Evolutionary conservation across 2,113 vertebrate genomes (phyloP), one percentile per base, ranked within the genome.

Genomic region (Gila orcuttii): DNA sequence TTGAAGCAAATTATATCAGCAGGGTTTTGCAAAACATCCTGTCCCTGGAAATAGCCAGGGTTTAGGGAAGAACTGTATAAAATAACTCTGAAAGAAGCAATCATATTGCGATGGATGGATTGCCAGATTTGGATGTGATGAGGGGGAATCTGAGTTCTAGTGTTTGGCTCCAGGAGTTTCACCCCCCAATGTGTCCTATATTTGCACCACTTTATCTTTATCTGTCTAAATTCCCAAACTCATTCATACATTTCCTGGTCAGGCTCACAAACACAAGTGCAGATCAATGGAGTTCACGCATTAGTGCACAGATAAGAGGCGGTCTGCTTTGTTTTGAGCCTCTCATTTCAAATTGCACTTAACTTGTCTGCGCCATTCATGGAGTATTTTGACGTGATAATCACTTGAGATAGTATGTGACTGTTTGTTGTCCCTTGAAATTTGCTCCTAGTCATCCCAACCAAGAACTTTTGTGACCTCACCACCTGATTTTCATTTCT

Each of bases 401-500:
- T 45, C 79, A 5, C 19, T 25, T 1, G 19, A 83, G 79, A 88
- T 79, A 83, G 39, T 82, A 69, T 82, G 86, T 79, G 81, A 57
- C 69, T 84, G 69, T 87, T 90, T 88, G 90, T 91, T 92, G 85
- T 92, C 83, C 75, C 88, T 12, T 71, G 11, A 77, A 81, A 76
- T 85, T 80, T 86, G 78, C 66, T 86, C 52, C 73, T 77, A 79
- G 77, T 85, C 80, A 88, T 90, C 52, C 86, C 86, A 28, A 47
- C 91, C 82, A 91, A 83, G 85, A 84, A 81, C 75, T 36, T 82
- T 88, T 84, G 84, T 81, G 45, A 86, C 42, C 62, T 87, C 85
- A 86, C 87, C 90, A 92, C 89, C 89, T 92, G 90, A 92, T 91
- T 89, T 79, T 64, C 45, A 91, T 91, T 91, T 88, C 59, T 74